Conservation (phyloP, 2,888 invertebrate genomes). For the Tryphoninae sp. region DNA sequence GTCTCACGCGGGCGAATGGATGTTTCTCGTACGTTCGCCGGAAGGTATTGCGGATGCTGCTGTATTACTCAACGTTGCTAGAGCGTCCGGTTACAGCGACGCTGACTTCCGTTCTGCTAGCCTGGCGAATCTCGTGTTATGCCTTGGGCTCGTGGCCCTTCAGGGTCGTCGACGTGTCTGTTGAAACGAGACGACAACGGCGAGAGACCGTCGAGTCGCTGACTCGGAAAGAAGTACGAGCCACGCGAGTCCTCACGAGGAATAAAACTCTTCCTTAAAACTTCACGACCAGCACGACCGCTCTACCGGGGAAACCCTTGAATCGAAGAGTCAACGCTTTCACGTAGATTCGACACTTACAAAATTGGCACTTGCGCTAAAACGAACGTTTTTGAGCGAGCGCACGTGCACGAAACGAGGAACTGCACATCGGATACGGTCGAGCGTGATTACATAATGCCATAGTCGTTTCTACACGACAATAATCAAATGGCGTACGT, state of each 20-base stretch:
- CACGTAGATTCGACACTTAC: background rate
- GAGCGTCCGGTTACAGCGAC: slow-evolving; percentile 74
- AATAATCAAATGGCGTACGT: slow-evolving; percentile 34
- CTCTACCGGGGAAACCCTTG: background rate
- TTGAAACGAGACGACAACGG: slow-evolving; percentile 36
- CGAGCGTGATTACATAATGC: slow-evolving; percentile 22
- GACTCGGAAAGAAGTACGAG: slow-evolving; percentile 46
- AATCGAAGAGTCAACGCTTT: background rate
- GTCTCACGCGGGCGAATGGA: slow-evolving; percentile 85
- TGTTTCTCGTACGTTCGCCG: slow-evolving; percentile 85
- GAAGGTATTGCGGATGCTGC: slow-evolving; percentile 85
- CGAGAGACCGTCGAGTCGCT: slow-evolving; percentile 20
- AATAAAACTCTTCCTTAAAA: slow-evolving; percentile 1
- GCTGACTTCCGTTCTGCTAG: slow-evolving; percentile 71
- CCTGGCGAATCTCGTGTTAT: slow-evolving; percentile 70
- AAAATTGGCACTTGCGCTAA: background rate
- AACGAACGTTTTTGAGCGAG: background rate
- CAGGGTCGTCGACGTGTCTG: slow-evolving; percentile 45
- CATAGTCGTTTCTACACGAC: slow-evolving; percentile 34
- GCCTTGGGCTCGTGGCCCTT: slow-evolving; percentile 69
- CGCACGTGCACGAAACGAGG: background rate
- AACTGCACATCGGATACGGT: background rate
- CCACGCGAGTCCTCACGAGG: slow-evolving; percentile 33
- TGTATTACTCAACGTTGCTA: slow-evolving; percentile 85
- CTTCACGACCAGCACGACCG: background rate